Base-by-base conservation (phyloP, 2,797 vertebrate genomes). In the Syngnathus rostellatus region DNA sequence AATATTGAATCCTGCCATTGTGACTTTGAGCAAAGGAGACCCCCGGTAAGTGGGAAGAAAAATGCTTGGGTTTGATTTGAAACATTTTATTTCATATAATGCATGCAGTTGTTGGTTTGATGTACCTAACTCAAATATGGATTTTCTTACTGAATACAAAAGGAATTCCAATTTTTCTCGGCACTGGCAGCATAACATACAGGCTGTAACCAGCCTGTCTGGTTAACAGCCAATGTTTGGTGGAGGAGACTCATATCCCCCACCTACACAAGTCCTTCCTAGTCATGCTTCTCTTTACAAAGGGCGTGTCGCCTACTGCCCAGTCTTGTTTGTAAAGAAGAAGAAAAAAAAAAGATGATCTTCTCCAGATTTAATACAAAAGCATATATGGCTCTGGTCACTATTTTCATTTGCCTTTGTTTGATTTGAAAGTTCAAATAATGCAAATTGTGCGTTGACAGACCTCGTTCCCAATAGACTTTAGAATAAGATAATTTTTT, bases 21-120 rank as follows among this genome's bases (percentile, higher is more conserved):
- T 69, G 38, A 85, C 71, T 37, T 10, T 88, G 46, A 89, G 76
- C 76, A 89, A 90, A 74, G 87, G 84, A 66, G 90, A 92, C 74
- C 82, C 85, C 41, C 83, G 90, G 91, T 92, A 79, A 83, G 82
- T 62, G 12, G 43, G 43, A 41, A 1, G 25, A 10, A 16, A 59
- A 16, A 50, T 19, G 46, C 19, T 2, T 7, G 46, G 7, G 19
- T 19, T 50, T 23, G 23, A 23, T 23, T 19, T 50, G 17, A 19
- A 19, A 1, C 14, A 46, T 46, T 46, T 17, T 4, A 46, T 17
- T 45, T 45, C 11, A 45, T 45, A 5, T 45, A 50, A 50, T n/a
- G 1, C 8, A 19, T n/a, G 48, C 50, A 51, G 2, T 2, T 51
- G 8, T n/a, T n/a, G 50, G 17, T 21, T 51, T 17, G 14, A 8